Base-by-base conservation (phyloP, 92 coral and sea anemone genomes). In the Porites rus region DNA sequence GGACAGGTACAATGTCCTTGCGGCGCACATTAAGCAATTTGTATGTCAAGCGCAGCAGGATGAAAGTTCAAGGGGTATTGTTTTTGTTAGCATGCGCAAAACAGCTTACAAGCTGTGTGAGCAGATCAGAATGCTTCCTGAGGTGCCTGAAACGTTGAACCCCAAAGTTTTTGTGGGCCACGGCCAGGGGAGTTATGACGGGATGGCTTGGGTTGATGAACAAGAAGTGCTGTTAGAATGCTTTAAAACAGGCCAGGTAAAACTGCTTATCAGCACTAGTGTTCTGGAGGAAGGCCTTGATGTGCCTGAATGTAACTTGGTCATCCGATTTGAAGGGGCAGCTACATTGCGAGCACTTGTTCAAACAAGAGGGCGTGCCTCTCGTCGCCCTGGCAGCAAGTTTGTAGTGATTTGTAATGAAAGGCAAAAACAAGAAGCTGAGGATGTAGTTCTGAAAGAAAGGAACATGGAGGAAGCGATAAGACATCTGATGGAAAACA, bases 271-370 rank as follows among this genome's bases (percentile, higher is more conserved):
- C 58, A 92, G 98, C 25, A 97, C 98, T 43, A 93, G 88, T 60
- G 98, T 97, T 10, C 84, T 97, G n/a, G 98, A 97, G 77, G 99
- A 97, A 88, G 99, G 99, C 8, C 94, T 97, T 51, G 98, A 95
- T 78, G 98, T 97, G n/a, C 99, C 99, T 12, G 92, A 86, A 12
- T 97, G 99, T 85, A 97, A 97, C 88, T 76, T 97, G 92, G 96
- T 97, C 71, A 81, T 97, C 66, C 93, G 99, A 7, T 97, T 97
- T 84, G 98, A 97, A 77, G 93, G 98, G 63, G 93, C 93, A 18
- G 80, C 91, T 58, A 87, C 88, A 20, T 66, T 95, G 86, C 89
- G 95, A 10, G 88, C 98, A 4, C 90, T 90, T 54, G 97, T 97
- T 6, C 99, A 97, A 82, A 91, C 94, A 74, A 88, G 99, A 19